Evolutionary conservation across 2,888 invertebrate genomes (phyloP).

Genomic region (Stenodema calcarata): DNA sequence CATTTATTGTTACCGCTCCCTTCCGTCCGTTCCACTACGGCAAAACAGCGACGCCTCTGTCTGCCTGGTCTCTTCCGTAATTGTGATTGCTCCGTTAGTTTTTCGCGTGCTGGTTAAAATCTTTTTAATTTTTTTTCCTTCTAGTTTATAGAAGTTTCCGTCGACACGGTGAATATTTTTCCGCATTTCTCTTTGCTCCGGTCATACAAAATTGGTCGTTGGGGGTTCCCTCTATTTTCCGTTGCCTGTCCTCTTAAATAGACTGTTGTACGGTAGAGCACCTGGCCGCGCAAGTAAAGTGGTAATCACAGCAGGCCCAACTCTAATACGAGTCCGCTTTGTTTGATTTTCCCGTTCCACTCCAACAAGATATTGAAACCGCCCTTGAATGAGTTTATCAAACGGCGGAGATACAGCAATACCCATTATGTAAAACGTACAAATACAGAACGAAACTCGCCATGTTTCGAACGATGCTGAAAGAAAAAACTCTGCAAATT

Average conservation of each 20-base stretch:
- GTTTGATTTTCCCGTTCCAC: not conserved
- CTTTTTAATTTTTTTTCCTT: not conserved
- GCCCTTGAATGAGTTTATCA: not conserved
- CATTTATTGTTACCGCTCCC: conserved; percentile 33
- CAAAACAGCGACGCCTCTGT: not conserved
- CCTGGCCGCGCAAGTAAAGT: conserved; percentile 16
- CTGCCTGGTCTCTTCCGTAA: not conserved
- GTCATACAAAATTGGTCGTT: not conserved
- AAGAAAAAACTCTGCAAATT: too few species aligned
- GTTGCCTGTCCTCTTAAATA: not conserved
- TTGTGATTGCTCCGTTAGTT: not conserved
- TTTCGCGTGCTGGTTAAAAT: not conserved
- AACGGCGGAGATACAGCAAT: not conserved
- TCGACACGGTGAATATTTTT: not conserved
- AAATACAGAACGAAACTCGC: too few species aligned
- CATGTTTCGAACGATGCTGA: too few species aligned
- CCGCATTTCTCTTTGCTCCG: not conserved
- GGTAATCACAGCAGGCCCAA: not conserved
- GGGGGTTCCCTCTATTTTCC: not conserved
- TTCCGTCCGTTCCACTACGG: not conserved
- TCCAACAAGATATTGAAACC: not conserved
- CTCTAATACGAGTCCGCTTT: not conserved
- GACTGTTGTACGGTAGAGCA: not conserved
- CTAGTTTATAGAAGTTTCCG: not conserved
- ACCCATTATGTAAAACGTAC: too few species aligned